phyloP scores from a whole-genome alignment of 92 coral and sea anemone species.

The Palythoa grandiflora region DNA sequence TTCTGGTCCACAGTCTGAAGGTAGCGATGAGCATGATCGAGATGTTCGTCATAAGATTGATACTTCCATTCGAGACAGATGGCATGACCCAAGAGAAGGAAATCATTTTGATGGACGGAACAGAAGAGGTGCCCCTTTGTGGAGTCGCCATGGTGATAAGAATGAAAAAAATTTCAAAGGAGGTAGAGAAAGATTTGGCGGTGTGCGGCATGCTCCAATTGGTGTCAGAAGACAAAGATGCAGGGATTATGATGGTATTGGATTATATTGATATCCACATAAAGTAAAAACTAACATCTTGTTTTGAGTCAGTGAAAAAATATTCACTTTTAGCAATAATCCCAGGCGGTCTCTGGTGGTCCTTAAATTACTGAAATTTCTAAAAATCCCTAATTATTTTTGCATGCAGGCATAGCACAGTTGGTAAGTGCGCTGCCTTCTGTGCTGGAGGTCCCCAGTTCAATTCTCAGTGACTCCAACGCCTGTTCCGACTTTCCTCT shows the following conservation, averaged over 20 bases:
- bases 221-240: slow-evolving; percentile 82
- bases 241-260: slow-evolving; percentile 96
- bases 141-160: slow-evolving; percentile 40
- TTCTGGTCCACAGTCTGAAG: slow-evolving; percentile 54
- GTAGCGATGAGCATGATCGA: slow-evolving; percentile 48
- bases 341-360: neutral
- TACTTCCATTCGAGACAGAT: slow-evolving; percentile 53
- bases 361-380: neutral
- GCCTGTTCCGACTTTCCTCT: no score
- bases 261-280: neutral
- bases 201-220: slow-evolving; percentile 61
- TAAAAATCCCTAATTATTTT: no score
- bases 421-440: no score
- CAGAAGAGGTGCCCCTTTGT: slow-evolving; percentile 27
- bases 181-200: slow-evolving; percentile 64
- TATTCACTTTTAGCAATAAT: no score
- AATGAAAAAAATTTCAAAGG: slow-evolving; percentile 8
- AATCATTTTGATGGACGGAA: slow-evolving; percentile 38
- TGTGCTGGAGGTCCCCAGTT: no score
- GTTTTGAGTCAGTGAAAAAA: no score
- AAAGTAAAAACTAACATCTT: no score
- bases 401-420: no score
- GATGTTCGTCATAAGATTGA: slow-evolving; percentile 56
- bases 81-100: slow-evolving; percentile 54
- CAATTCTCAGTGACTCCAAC: no score